A percentile compares a stretch with the other conserved stretches of the same genome.
Conservation (phyloP, 2,797 vertebrate species). For the Telmatherina bonti region DNA sequence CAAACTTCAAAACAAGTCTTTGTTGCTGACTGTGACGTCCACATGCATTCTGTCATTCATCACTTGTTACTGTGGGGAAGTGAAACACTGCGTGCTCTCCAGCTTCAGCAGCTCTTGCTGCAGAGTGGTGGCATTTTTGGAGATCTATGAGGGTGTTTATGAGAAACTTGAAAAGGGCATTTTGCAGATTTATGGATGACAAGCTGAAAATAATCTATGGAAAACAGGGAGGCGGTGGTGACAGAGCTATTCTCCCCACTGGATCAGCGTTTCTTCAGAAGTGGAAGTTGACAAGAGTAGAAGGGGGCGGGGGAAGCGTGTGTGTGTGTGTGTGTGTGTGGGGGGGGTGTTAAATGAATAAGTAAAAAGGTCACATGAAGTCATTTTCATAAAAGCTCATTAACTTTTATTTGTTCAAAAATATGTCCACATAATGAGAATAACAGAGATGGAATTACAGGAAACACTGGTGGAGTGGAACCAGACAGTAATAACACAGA, state of each 20-base stretch:
- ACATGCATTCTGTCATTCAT: conserved; percentile 56
- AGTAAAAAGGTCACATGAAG: conserved; percentile 80
- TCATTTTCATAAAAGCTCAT: conserved; percentile 82
- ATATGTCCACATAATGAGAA: conserved; percentile 79
- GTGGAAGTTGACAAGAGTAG: conserved; percentile 39
- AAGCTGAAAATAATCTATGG: conserved; percentile 73
- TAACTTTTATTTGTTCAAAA: conserved; percentile 79
- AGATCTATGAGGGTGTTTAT: conserved; percentile 77
- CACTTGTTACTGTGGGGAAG: conserved; percentile 47
- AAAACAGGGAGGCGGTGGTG: conserved; percentile 33
- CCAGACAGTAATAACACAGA: conserved; percentile 56
- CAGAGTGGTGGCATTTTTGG: conserved; percentile 70
- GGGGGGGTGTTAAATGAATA: conserved; percentile 64
- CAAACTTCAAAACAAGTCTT: conserved; percentile 7
- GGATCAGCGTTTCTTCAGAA: conserved; percentile 25
- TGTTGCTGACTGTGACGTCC: conserved; percentile 28
- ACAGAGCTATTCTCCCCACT: conserved; percentile 13
- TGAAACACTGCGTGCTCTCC: conserved; percentile 45
- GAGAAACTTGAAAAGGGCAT: conserved; percentile 77
- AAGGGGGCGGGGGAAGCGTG: not conserved
- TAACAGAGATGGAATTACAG: conserved; percentile 77
- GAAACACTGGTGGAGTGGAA: conserved; percentile 71
- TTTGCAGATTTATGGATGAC: conserved; percentile 74
- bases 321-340: not conserved
- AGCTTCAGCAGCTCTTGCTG: conserved; percentile 49